Evolutionary conservation across 2,113 vertebrate species (phyloP), one percentile per base, ranked within the genome.

Genomic region (Gymnocephalus cernua): DNA sequence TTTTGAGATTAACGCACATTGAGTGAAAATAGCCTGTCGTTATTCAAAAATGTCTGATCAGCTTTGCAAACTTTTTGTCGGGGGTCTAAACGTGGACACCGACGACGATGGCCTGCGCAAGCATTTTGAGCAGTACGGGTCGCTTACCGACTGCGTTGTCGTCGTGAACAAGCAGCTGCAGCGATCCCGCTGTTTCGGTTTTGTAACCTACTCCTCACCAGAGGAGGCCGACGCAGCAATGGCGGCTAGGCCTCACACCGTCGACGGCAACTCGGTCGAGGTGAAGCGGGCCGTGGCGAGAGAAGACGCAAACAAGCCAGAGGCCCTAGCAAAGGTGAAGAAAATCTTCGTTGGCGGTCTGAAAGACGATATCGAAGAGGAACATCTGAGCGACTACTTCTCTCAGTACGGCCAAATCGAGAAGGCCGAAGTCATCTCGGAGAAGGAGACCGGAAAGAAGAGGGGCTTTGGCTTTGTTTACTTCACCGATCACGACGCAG

Each of bases 391-490:
- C 53, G 95, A 97, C 18, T 97, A 98, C 57, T 99, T 99, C 92
- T 96, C 95, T 9, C 96, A 97, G 92, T 99, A 97, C 59, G 98
- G 98, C 29, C 87, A 96, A 0, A 96, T 99, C 79, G 97, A 99
- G 86, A 99, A 98, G 94, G 96, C 97, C 74, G 98, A 99, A 92
- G 98, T 99, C 41, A 99, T 99, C 88, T 96, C 97, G 6, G 97
- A 98, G 93, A 99, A 98, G 91, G 96, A 97, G 91, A 97, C 96
- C 19, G 97, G 97, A 48, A 98, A 98, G 94, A 98, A 98, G 72
- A 93, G 98, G 0, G 98, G 98, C n/a, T 99, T 99, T 88, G 98
- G 97, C 83, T 99, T 99, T 93, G 97, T 99, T 47, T 97, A 98
- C 85, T 99, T 98, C 81, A 96, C 96, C 74, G 97, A 96, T 62